A percentile compares a stretch with the other conserved stretches of the same genome.
phyloP scores from a whole-genome alignment of 2,888 invertebrate genomes.

The Plagiodera versicolora region DNA sequence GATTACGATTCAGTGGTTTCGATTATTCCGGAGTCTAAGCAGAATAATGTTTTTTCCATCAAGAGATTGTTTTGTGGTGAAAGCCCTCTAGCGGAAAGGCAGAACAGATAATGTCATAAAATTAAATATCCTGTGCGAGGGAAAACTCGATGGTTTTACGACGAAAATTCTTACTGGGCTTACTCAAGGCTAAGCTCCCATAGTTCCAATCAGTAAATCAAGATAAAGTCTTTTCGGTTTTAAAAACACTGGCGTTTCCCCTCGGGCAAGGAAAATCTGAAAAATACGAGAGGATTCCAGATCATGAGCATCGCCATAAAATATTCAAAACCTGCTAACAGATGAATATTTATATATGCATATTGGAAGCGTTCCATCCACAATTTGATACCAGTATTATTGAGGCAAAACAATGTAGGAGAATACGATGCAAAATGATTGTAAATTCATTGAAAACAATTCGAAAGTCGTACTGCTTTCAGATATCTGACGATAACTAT shows the following conservation, averaged over 20 bases:
- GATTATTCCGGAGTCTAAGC: no score
- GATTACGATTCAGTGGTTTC: no score
- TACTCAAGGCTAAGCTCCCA: conserved; percentile 39
- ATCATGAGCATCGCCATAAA: conserved; percentile 31
- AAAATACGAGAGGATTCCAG: conserved; percentile 31
- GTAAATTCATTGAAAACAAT: no score
- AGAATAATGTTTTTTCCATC: no score
- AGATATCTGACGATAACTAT: no score
- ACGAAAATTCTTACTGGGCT: conserved; percentile 34
- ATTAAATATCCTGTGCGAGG: conserved; percentile 30
- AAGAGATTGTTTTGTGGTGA: no score
- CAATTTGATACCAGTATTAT: conserved; percentile 28
- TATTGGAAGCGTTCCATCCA: conserved; percentile 26
- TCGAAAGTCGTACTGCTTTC: no score
- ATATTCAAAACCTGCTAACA: conserved; percentile 35
- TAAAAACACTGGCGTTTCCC: conserved; percentile 44
- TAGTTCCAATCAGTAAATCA: conserved; percentile 49
- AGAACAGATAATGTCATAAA: conserved; percentile 24
- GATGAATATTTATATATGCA: conserved; percentile 34
- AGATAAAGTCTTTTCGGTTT: conserved; percentile 47
- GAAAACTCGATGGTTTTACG: conserved; percentile 28
- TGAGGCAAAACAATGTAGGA: conserved; percentile 13
- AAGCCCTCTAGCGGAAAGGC: conserved; percentile 20
- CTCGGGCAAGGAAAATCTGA: conserved; percentile 34
- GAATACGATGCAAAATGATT: background rate